Conservation (phyloP, 2,888 invertebrate genomes). For the Melitaea athalia region DNA sequence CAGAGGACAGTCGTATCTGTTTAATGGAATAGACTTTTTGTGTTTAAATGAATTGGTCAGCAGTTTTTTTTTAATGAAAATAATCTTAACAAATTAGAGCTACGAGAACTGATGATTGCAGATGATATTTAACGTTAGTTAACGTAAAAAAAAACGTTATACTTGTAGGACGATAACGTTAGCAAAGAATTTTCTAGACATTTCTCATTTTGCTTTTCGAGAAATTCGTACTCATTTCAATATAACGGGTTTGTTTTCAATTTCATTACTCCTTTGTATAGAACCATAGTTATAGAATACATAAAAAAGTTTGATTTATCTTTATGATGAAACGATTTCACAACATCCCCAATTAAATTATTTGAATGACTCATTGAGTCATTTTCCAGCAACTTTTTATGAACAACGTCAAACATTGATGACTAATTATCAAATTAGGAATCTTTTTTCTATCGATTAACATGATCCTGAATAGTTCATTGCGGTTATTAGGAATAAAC, state of each 20-base stretch:
- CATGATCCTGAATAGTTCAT: slow-evolving; percentile 9
- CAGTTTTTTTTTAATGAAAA: not conserved
- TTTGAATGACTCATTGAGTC: no score
- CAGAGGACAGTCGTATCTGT: slow-evolving; percentile 2
- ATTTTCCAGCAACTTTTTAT: not conserved
- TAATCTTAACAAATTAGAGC: not conserved
- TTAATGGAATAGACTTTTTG: not conserved
- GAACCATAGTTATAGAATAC: no score
- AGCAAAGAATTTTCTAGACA: no score
- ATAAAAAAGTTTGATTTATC: no score
- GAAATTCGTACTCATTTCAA: no score
- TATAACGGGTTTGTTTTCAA: no score
- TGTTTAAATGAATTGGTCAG: not conserved
- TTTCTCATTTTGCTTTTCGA: no score
- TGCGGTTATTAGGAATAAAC: slow-evolving; percentile 32
- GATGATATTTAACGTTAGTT: not conserved
- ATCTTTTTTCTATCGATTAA: slow-evolving; percentile 6
- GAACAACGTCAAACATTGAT: not conserved
- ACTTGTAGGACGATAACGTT: no score
- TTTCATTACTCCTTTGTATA: no score
- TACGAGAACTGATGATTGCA: not conserved
- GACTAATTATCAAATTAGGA: slow-evolving; percentile 4
- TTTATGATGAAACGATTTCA: no score
- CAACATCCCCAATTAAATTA: no score
- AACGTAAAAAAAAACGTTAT: no score